Evolutionary conservation across 2,113 vertebrate species (phyloP), one percentile per base, ranked within the genome.

Genomic region (Hemichromis elongatus): DNA sequence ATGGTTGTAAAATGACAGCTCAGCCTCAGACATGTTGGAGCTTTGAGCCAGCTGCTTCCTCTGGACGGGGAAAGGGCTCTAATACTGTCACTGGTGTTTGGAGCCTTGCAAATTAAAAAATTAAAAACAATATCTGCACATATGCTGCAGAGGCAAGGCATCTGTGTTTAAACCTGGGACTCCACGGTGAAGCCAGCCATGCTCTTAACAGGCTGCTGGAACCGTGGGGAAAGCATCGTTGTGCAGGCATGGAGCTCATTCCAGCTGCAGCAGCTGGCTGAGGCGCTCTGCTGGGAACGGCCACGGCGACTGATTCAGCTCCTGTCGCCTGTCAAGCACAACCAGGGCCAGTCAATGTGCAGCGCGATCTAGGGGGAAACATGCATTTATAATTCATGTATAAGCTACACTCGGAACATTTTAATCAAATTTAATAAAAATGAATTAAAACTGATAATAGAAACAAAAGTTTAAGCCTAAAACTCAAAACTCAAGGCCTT

Each of bases 111-210:
- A 78, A 57, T 37, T 81, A 42, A 2, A 30, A 3, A 24, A 16
- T 56, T 3, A 2, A 59, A 21, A 79, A 5, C 63, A 47, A 73
- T 47, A 57, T 28, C 28, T 33, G 28, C 52, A 82, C 85, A 68
- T 35, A 81, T 61, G 50, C 61, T 42, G 52, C 55, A 75, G 68
- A 81, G 66, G 42, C 26, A 13, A 77, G 63, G 80, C 80, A 86
- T 88, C 84, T 89, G 77, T 84, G 82, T 78, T 80, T 79, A 91
- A 89, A 92, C 57, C 70, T 84, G 80, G 53, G 78, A 81, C 54
- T 82, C 57, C 37, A 42, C n/a, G 2, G 57, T 13, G 88, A 90
- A 59, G 79, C 78, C 84, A 85, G 61, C 59, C 86, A 19, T 57
- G 78, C 80, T 37, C 75, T 37, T 57, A 52, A 83, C 77, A 68